Evolutionary conservation across 2,888 invertebrate species (phyloP).

Genomic region (Apamea anceps): DNA sequence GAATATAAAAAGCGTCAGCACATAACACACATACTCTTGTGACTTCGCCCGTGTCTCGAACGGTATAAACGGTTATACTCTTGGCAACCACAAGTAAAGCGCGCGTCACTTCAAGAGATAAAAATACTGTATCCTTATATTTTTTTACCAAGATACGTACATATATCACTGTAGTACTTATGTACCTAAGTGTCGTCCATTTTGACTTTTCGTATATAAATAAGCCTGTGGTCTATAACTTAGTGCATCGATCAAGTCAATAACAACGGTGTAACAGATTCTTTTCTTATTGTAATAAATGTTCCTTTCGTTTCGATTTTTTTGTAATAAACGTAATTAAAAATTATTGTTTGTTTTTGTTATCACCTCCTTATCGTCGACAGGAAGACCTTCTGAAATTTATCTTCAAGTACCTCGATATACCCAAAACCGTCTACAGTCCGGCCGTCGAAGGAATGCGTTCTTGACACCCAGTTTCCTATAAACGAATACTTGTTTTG

Average conservation of each 20-base stretch:
- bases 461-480: background rate
- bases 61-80: background rate
- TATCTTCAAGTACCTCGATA: background rate
- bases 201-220: background rate
- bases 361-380: background rate
- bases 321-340: constrained; percentile 69
- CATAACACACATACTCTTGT: too few species aligned
- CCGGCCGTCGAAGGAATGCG: background rate
- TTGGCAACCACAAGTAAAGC: background rate
- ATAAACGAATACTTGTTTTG: too few species aligned
- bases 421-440: background rate
- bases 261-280: constrained; percentile 61
- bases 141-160: background rate
- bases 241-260: constrained; percentile 53
- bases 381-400: background rate
- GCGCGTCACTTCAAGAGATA: background rate
- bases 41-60: background rate
- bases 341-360: constrained; percentile 29
- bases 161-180: background rate
- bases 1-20: too few species aligned
- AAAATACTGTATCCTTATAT: background rate
- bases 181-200: background rate
- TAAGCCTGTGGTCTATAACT: constrained; percentile 48
- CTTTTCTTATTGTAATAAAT: constrained; percentile 67
- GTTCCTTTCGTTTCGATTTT: constrained; percentile 72